phyloP scores from a whole-genome alignment of 2,113 vertebrate species.

The Psammodynastes pulverulentus region DNA sequence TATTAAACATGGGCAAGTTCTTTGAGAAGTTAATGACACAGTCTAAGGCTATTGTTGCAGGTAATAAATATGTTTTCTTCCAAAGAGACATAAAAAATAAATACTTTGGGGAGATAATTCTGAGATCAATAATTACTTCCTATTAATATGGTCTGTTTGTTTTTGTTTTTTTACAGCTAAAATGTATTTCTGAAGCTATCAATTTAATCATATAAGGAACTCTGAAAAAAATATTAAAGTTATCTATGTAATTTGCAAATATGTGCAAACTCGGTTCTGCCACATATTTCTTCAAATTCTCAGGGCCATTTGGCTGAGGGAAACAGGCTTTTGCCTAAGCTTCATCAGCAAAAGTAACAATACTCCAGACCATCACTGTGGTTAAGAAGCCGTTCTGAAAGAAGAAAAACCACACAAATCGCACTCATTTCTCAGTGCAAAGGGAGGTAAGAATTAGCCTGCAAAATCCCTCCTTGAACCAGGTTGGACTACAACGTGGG shows the following conservation, averaged over 20 bases:
- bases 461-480: neutral
- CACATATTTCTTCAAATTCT: neutral
- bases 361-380: neutral
- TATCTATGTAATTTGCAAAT: neutral
- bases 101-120: neutral
- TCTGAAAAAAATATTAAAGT: too few relatives aligned
- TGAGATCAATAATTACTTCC: neutral
- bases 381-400: neutral
- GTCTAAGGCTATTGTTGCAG: neutral
- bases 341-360: neutral
- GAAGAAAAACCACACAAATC: neutral
- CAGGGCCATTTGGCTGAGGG: neutral
- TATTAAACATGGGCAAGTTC: neutral
- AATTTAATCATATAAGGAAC: too few relatives aligned
- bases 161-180: neutral
- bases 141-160: neutral
- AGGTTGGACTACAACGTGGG: neutral
- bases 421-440: neutral
- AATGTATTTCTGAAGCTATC: neutral
- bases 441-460: neutral
- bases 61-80: neutral
- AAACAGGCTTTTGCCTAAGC: neutral
- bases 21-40: neutral
- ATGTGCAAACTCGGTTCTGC: neutral
- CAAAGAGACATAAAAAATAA: neutral